Base-by-base conservation (phyloP, 2,888 invertebrate species). In the Drosophila tanythrix region DNA sequence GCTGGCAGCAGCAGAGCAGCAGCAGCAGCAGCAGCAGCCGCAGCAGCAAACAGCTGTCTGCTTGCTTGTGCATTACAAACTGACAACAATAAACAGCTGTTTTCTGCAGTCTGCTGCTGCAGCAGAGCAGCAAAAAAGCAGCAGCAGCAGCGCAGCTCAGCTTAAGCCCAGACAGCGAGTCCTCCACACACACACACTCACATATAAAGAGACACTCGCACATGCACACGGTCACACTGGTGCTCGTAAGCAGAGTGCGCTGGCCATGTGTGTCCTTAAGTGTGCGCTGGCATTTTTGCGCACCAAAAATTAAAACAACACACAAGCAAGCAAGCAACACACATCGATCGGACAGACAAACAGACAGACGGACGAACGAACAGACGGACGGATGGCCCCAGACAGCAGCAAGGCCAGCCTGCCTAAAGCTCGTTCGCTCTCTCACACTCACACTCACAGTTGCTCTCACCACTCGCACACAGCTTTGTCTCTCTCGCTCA, bases 11-110 rank as follows among this genome's bases (percentile, higher is more conserved):
- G 38, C 21, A 21, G 21, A 78, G 38, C 60, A 21, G 18, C n/a
- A 31, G 56, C 13, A 18, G 40, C 40, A 8, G 57, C 43, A 57
- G 15, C 21, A 53, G 43, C 53, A 55, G 63, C 57, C 29, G 57
- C 65, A 61, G 56, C 60, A 56, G 11, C 63, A 78, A 82, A 74
- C 79, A 75, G 73, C 76, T 75, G 79, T 65, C 48, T 50, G 18
- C 46, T 25, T 46, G 25, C 58, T 46, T 79, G 67, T 59, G 66
- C 60, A 57, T 59, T 35, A 38, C 51, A 61, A 74, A 83, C 55
- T 84, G 56, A 74, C 67, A 74, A 60, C 74, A 70, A 69, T 77
- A 75, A 88, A 88, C 83, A 83, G 83, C 83, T 83, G 83, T 88
- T 83, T 56, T 53, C 21, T 72, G 72, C 72, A 72, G 70, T 29